Base-by-base conservation (phyloP, 2,797 vertebrate genomes). In the Spinibarbus caldwelli region DNA sequence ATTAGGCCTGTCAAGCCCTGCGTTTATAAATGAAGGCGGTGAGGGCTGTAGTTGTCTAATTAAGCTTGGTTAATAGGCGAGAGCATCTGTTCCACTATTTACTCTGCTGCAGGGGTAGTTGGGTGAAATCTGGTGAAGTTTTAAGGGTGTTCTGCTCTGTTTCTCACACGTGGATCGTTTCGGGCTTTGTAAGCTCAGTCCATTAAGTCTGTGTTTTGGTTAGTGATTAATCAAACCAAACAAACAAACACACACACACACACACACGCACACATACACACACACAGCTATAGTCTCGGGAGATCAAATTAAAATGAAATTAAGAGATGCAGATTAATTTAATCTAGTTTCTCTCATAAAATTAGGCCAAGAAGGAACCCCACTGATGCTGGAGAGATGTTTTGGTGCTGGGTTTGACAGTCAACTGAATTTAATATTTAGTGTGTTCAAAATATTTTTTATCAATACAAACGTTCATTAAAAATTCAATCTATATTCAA, bases 11-110 rank as follows among this genome's bases (percentile, higher is more conserved):
- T 83, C 57, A 49, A 75, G 54, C 43, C 41, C 29, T 26, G 2
- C 0, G 5, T 45, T 62, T 71, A 41, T 43, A 72, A 82, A 59
- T 82, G 38, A 72, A 82, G 68, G 19, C 38, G 2, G 2, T 0
- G 26, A 71, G 52, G 36, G 38, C 68, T 43, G n/a, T 45, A 15
- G 67, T 43, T 70, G 68, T 83, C 71, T 83, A 64, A 73, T 64
- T 64, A 64, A 36, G 72, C 43, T 34, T 84, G 47, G 62, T 67
- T 68, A 77, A 67, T 34, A 71, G 49, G 36, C 49, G 2, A 68
- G 80, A 54, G 66, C 79, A 81, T 84, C 82, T 84, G 82, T 47
- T 67, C n/a, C 31, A 59, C 52, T 23, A 31, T 73, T 38, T 80
- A 68, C 45, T 68, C 31, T 52, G 78, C 59, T 23, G 45, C 43